These are phyloP conservation scores for Raphicerus campestris DNA, from an alignment of 2,113 vertebrate genomes.

Conservation along the genomic window DNA sequence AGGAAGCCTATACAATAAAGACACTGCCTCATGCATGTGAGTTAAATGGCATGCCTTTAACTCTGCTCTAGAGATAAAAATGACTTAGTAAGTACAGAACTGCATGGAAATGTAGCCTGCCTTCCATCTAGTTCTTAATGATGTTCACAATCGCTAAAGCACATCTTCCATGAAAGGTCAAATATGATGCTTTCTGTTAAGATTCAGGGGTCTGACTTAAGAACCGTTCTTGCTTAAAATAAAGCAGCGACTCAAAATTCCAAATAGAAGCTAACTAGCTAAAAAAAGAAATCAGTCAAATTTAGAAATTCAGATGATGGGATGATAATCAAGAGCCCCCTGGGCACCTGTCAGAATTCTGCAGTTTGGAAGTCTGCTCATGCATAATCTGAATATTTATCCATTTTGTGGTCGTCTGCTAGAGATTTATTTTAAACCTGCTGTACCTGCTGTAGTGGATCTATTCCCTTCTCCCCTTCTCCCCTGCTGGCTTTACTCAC, in stretches of 20 bases:
- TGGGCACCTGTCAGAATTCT: slow-evolving; percentile 63
- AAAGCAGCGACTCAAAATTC: slow-evolving; percentile 44
- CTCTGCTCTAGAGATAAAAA: slow-evolving; percentile 29
- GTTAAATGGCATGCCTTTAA: slow-evolving; percentile 42
- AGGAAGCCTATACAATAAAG: not conserved
- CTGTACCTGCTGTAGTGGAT: slow-evolving; percentile 15
- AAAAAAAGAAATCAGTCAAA: slow-evolving; percentile 46
- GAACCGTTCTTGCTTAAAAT: slow-evolving; percentile 19
- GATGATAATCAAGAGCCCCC: slow-evolving; percentile 61
- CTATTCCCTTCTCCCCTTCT: not conserved
- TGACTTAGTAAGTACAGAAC: slow-evolving; percentile 60
- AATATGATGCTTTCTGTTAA: not conserved
- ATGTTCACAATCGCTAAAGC: not conserved
- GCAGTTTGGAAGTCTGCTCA: slow-evolving; percentile 57
- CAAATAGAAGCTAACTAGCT: not conserved
- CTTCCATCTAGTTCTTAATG: not conserved
- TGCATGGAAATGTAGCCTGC: not conserved
- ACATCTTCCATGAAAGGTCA: slow-evolving; percentile 55
- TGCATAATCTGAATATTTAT: slow-evolving; percentile 73
- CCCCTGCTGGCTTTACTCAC: not conserved
- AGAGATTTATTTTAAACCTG: slow-evolving; percentile 66
- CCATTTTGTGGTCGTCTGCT: slow-evolving; percentile 46
- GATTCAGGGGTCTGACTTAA: slow-evolving; percentile 34
- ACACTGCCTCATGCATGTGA: not conserved
- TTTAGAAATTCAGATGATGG: slow-evolving; percentile 60